phyloP scores from a whole-genome alignment of 2,113 vertebrate genomes.

The Phrynosoma blainvillii region DNA sequence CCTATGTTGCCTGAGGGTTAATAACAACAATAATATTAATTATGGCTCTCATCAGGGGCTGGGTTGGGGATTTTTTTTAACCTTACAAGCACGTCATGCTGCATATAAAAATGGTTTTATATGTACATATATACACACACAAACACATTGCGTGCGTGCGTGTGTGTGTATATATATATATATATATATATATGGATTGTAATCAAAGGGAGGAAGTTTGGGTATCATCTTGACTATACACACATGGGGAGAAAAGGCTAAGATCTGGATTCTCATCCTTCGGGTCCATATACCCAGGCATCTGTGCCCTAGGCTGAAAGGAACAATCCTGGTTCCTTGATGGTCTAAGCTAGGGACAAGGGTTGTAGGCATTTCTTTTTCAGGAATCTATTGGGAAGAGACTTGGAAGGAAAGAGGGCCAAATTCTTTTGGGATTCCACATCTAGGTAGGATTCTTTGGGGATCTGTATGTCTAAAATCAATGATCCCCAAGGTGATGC shows the following conservation, averaged over 20 bases:
- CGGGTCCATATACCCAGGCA: neutral
- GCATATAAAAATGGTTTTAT: slow-evolving; percentile 41
- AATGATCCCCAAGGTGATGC: neutral
- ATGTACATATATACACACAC: slow-evolving; percentile 39
- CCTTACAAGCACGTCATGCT: slow-evolving; percentile 28
- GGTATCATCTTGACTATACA: neutral
- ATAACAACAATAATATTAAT: neutral
- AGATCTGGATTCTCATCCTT: neutral
- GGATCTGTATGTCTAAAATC: neutral
- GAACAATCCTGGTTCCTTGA: neutral
- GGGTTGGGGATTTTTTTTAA: neutral
- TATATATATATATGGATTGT: neutral
- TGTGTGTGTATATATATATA: neutral
- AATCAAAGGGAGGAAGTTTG: neutral
- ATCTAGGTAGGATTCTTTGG: neutral
- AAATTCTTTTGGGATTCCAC: neutral
- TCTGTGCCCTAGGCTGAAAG: neutral
- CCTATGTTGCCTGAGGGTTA: slow-evolving; percentile 22
- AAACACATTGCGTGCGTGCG: neutral
- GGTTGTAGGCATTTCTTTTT: neutral
- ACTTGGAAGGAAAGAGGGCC: neutral
- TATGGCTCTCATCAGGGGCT: slow-evolving; percentile 14
- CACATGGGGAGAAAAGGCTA: neutral
- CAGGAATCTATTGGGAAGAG: neutral
- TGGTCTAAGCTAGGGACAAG: neutral